Base-by-base conservation (phyloP, 2,888 invertebrate species). In the Blomia tropicalis region DNA sequence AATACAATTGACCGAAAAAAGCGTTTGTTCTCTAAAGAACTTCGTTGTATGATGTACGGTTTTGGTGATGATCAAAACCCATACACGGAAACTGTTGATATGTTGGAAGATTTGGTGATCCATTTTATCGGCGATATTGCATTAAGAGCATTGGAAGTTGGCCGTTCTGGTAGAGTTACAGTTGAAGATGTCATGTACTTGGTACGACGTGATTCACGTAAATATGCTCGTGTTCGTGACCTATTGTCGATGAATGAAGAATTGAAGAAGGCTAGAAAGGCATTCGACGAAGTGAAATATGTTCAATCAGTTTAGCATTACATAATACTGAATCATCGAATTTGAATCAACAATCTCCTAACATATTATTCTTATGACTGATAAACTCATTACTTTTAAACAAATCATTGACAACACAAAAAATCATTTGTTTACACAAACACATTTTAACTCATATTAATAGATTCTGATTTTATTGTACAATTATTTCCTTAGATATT, bases 41-140 rank as follows among this genome's bases (percentile, higher is more conserved):
- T 95, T 44, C 80, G 92, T 31, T 90, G 91, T 70, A 98, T 98
- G 96, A 93, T 98, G 91, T 99, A 91, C 74, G 98, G 98, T 0
- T 98, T 98, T 78, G 98, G 98, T 3, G 98, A 98, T 75, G 96
- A 98, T 73, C 91, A 92, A 74, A 96, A 95, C 77, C 96, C 98
- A 0, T 96, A 92, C 71, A 96, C 96, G 1, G 96, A 98, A 76
- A 93, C 93, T 72, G 93, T 98, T 0, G 96, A 98, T 73, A 80
- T 95, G 54, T 78, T 98, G 58, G 98, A 99, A 76, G 95, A 98
- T 75, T 77, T 99, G 54, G 95, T 96, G 0, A 89, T 96, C 68
- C 93, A 96, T 76, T 98, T 91, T 74, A 89, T 96, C 30, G 89
- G 89, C 1, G 92, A 95, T 78, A 92, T 88, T 78, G 85, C 86